Evolutionary conservation across 2,113 vertebrate genomes (phyloP).

Genomic region (Lepus americanus): DNA sequence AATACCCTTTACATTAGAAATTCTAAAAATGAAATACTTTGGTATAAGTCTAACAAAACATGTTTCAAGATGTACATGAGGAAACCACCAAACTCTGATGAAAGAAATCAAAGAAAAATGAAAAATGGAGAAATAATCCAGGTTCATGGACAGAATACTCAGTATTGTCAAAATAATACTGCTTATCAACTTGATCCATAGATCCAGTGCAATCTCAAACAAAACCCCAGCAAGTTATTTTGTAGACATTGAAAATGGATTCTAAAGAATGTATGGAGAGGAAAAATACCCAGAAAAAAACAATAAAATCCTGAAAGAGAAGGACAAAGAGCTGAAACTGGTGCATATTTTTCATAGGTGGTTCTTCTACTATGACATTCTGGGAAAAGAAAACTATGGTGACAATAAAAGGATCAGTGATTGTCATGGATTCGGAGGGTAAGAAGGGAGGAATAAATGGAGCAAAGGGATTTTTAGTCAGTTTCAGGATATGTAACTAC

Average conservation of each 20-base stretch:
- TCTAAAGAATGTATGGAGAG: neutral
- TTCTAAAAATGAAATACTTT: neutral
- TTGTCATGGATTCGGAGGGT: neutral
- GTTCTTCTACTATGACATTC: neutral
- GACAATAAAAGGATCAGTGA: neutral
- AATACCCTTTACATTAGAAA: neutral
- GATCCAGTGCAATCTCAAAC: neutral
- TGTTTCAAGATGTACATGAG: neutral
- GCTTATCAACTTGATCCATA: neutral
- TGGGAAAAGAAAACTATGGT: neutral
- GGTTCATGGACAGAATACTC: neutral
- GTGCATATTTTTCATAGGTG: no score
- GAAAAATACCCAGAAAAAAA: no score
- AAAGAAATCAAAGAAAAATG: neutral
- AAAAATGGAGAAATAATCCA: neutral
- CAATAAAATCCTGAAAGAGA: neutral
- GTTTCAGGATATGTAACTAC: no score
- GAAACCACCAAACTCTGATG: neutral
- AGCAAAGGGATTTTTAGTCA: neutral
- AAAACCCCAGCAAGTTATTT: neutral
- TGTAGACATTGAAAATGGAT: neutral
- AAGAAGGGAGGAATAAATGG: neutral
- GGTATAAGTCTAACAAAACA: neutral
- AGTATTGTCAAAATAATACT: neutral
- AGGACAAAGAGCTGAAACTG: neutral